Base-by-base conservation (phyloP, 1,140 invertebrate species). In the Gryllus bimaculatus region DNA sequence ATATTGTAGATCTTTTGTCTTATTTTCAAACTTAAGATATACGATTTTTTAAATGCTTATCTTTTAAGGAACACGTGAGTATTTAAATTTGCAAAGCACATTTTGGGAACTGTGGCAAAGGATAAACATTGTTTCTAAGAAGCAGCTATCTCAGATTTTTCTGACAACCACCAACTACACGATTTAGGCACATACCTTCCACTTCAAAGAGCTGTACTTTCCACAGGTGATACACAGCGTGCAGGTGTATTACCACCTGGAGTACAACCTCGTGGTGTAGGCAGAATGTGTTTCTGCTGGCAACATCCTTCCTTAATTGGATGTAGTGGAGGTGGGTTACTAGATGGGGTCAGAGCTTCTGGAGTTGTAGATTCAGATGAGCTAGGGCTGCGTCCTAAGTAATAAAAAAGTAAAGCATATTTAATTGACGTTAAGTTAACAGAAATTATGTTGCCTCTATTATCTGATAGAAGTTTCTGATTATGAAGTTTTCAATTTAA, bases 331-430 rank as follows among this genome's bases (percentile, higher is more conserved):
- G 79, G 79, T 66, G 79, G 76, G 79, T 79, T 79, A 18, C 47
- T 66, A 18, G 79, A 76, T 26, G 88, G 87, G 8, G 85, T 83
- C n/a, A 87, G 80, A 48, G 85, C 85, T 81, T 88, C 89, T 0
- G 90, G 90, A 8, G 90, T 90, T 8, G 89, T 90, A 0, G 89
- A 90, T 80, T 90, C 89, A 15, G 89, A 90, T 15, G 88, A 89
- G 80, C 87, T 89, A 0, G 89, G 87, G 84, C 89, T 90, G 0
- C 88, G 83, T 7, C 90, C 89, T 48, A 88, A 87, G 79, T 48
- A 7, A 77, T 18, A 3, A n/a, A 73, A 73, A 13, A 39, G 5
- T 39, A 2, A 5, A 39, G 26, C 26, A 39, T 39, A 39, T 39
- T 39, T 39, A 39, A 39, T 39, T 39, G 26, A 2, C 5, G 26